Evolutionary conservation across 2,888 invertebrate species (phyloP).

Genomic region (Thera britannica): DNA sequence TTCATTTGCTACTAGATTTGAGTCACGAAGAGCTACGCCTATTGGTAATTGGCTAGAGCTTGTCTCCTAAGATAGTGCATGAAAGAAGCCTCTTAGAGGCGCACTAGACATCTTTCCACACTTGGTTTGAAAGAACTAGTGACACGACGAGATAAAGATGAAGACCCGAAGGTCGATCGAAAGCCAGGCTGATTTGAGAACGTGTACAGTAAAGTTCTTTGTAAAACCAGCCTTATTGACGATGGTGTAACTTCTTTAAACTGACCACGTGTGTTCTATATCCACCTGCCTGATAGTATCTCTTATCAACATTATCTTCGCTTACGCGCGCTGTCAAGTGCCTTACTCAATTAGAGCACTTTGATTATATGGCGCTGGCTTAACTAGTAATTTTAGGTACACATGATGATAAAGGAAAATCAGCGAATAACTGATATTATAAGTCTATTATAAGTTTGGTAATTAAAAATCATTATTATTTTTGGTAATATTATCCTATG

Average conservation of each 20-base stretch:
- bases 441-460: constrained; percentile 6
- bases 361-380: constrained; percentile 32
- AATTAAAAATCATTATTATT: not conserved
- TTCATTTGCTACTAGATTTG: constrained; percentile 21
- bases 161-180: too few relatives aligned
- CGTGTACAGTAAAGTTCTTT: too few relatives aligned
- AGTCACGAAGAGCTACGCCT: constrained; percentile 30
- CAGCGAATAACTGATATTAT: constrained; percentile 14
- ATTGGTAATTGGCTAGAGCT: constrained; percentile 11
- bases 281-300: not conserved
- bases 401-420: constrained; percentile 20
- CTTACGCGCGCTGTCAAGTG: constrained; percentile 24
- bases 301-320: constrained; percentile 16
- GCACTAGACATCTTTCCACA: too few relatives aligned
- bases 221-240: too few relatives aligned
- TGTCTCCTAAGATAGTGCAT: too few relatives aligned
- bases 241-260: not conserved
- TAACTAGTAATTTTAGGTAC: constrained; percentile 15
- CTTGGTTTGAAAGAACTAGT: too few relatives aligned
- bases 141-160: too few relatives aligned
- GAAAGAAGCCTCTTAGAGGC: too few relatives aligned
- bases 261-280: not conserved
- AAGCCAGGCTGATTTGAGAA: too few relatives aligned
- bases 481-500: too few relatives aligned
- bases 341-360: constrained; percentile 26